phyloP scores from a whole-genome alignment of 2,888 invertebrate species.

The Leucozona laternaria region DNA sequence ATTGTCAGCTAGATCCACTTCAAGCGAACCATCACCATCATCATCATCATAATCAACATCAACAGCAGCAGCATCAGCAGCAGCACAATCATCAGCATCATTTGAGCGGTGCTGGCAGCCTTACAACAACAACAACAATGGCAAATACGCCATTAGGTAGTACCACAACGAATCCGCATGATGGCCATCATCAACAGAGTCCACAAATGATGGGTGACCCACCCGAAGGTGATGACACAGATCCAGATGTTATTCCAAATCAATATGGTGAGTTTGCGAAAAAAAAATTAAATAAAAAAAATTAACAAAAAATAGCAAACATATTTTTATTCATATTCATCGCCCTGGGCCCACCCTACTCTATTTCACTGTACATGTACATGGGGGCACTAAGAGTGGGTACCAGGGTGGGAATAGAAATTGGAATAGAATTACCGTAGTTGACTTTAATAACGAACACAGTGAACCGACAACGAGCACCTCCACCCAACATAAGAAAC shows the following conservation, averaged over 20 bases:
- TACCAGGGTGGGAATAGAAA: not conserved
- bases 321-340: slow-evolving; percentile 60
- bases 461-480: not conserved
- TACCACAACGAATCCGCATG: slow-evolving; percentile 84
- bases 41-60: slow-evolving; percentile 78
- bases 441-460: not conserved
- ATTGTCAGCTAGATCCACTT: slow-evolving; percentile 83
- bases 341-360: not conserved
- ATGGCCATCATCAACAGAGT: slow-evolving; percentile 83
- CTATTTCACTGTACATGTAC: not conserved
- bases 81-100: slow-evolving; percentile 82
- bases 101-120: slow-evolving; percentile 78
- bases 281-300: slow-evolving; percentile 36
- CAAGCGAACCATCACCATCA: slow-evolving; percentile 80
- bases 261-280: slow-evolving; percentile 89
- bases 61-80: slow-evolving; percentile 81
- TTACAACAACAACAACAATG: slow-evolving; percentile 71
- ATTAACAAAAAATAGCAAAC: slow-evolving; percentile 11
- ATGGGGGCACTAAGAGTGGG: not conserved
- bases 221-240: slow-evolving; percentile 86
- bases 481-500: slow-evolving; percentile 1
- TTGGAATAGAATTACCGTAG: not conserved
- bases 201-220: slow-evolving; percentile 82
- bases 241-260: slow-evolving; percentile 94
- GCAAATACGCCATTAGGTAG: slow-evolving; percentile 78